phyloP scores from a whole-genome alignment of 2,797 vertebrate genomes.

The Sebastes umbrosus region DNA sequence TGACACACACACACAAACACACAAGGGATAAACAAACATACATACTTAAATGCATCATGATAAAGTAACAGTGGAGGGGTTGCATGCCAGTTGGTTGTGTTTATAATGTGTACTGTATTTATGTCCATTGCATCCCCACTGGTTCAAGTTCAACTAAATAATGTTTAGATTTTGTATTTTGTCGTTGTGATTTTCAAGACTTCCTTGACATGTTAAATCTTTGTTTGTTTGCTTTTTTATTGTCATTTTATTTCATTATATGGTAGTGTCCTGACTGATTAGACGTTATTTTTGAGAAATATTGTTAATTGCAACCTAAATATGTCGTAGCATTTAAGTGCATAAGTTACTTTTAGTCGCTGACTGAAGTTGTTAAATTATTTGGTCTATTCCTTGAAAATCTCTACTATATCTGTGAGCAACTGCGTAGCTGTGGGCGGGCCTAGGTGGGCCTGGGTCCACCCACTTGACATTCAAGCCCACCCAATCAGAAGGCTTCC shows the following conservation, averaged over 20 bases:
- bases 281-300: background rate
- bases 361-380: background rate
- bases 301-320: too few species aligned
- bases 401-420: background rate
- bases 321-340: too few species aligned
- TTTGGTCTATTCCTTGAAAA: background rate
- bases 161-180: background rate
- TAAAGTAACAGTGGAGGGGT: background rate
- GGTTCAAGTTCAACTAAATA: too few species aligned
- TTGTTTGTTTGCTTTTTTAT: background rate
- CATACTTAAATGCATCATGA: slow-evolving; percentile 21
- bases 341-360: too few species aligned
- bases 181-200: background rate
- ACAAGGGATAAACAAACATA: slow-evolving; percentile 11
- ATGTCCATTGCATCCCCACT: background rate
- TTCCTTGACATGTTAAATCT: background rate
- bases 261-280: background rate
- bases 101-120: background rate
- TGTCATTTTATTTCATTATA: background rate
- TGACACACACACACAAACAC: slow-evolving; percentile 30
- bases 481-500: too few species aligned
- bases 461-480: too few species aligned
- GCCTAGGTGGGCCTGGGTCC: too few species aligned
- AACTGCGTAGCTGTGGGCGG: too few species aligned
- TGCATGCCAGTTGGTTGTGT: background rate